Evolutionary conservation across 2,113 vertebrate species (phyloP).

Genomic region (Cyphomyrus discorhynchus): DNA sequence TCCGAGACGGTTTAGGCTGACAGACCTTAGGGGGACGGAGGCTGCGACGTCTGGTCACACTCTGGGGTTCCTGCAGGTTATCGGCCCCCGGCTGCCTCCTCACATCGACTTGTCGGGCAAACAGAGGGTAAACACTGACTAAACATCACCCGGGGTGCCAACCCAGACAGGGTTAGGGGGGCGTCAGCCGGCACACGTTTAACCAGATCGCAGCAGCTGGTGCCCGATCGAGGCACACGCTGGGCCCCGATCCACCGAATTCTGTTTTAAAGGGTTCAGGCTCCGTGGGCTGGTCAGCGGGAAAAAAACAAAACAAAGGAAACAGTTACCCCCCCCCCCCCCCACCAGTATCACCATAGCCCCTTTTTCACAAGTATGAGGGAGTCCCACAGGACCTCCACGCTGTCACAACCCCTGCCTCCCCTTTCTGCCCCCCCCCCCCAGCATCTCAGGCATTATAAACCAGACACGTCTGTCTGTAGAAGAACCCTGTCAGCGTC

Average conservation of each 20-base stretch:
- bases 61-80: neutral
- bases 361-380: neutral
- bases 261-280: neutral
- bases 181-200: too few relatives aligned
- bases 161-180: neutral
- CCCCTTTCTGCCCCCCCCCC: neutral
- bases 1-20: neutral
- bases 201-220: neutral
- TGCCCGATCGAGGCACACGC: too few relatives aligned
- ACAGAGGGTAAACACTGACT: slow-evolving; percentile 15
- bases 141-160: neutral
- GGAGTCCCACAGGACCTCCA: neutral
- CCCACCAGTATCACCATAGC: neutral
- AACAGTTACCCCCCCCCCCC: neutral
- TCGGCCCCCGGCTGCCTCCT: neutral
- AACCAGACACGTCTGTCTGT: neutral
- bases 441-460: neutral
- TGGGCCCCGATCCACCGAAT: neutral
- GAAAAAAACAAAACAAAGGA: too few relatives aligned
- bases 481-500: too few relatives aligned
- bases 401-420: neutral
- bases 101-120: neutral
- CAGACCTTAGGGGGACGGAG: neutral
- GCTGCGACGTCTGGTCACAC: neutral
- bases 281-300: neutral